Percentiles rank a stretch among this genome's conserved stretches.
Conservation (phyloP, 2,113 vertebrate genomes). For the Charina bottae region DNA sequence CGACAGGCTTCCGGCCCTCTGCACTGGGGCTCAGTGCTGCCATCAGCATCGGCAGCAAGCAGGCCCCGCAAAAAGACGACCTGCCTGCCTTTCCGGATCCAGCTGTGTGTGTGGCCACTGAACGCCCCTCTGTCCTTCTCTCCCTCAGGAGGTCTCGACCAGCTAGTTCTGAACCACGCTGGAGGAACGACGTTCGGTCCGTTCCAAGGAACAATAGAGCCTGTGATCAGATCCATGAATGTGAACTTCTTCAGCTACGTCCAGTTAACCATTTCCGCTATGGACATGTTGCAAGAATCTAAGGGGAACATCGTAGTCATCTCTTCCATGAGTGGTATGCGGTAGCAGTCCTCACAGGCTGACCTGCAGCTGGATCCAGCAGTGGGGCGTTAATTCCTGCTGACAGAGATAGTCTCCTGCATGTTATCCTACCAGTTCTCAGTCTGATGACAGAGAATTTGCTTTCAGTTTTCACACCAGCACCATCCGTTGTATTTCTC, state of each 20-base stretch:
- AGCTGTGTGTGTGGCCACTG: neutral
- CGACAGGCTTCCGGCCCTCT: neutral
- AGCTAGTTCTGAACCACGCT: conserved; percentile 47
- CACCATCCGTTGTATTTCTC: neutral
- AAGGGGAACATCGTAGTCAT: conserved; percentile 38
- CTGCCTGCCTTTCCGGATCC: neutral
- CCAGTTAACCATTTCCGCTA: conserved; percentile 25
- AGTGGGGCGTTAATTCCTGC: neutral
- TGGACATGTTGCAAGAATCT: conserved; percentile 33
- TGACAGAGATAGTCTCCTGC: neutral
- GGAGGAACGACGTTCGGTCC: conserved; percentile 22
- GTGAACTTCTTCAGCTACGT: conserved; percentile 52
- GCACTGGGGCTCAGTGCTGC: neutral
- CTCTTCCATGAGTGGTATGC: conserved; percentile 42
- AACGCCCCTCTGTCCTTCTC: neutral
- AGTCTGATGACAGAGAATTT: neutral
- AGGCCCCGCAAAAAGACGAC: neutral
- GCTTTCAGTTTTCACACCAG: neutral
- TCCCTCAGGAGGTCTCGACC: conserved; percentile 44
- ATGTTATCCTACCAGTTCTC: neutral
- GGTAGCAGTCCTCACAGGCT: neutral
- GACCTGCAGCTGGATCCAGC: too few relatives aligned
- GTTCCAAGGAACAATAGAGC: conserved; percentile 30
- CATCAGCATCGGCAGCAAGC: neutral
- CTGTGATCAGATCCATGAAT: conserved; percentile 17